Percentiles rank a stretch among this genome's conserved stretches.
Conservation (phyloP, 2,888 invertebrate genomes). For the Ophion costatus region DNA sequence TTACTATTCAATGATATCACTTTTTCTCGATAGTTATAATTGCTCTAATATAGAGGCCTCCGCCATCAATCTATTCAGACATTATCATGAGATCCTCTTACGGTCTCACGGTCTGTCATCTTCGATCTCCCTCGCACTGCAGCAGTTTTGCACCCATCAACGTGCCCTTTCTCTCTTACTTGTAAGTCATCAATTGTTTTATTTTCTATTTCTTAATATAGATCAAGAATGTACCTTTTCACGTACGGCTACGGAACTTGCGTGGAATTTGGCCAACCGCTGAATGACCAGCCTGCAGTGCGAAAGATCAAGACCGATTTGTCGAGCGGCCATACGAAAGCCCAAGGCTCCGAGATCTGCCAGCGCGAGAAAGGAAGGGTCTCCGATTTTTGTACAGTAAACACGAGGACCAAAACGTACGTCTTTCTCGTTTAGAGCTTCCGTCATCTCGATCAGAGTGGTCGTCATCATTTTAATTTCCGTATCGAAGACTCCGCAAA, state of each 20-base stretch:
- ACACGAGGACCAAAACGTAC: constrained; percentile 13
- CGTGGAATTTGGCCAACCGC: constrained; percentile 85
- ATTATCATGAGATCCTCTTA: background rate
- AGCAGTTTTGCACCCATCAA: background rate
- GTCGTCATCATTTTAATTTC: constrained; percentile 40
- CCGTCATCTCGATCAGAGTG: constrained; percentile 17
- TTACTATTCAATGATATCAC: background rate
- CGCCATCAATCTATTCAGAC: background rate
- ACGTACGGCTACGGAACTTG: constrained; percentile 84
- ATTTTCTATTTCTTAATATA: background rate
- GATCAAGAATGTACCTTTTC: constrained; percentile 82
- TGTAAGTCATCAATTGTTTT: background rate
- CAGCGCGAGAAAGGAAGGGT: constrained; percentile 82
- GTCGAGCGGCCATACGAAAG: constrained; percentile 85
- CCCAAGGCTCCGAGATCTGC: constrained; percentile 86
- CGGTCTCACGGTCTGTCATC: background rate
- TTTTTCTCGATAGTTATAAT: background rate
- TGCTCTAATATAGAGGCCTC: background rate
- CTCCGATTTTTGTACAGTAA: constrained; percentile 74
- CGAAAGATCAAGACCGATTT: constrained; percentile 84
- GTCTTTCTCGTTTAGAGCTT: constrained; percentile 21
- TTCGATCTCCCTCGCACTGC: background rate
- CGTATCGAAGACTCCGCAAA: constrained; percentile 9
- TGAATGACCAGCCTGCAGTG: constrained; percentile 84
- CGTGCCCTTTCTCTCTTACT: background rate